A percentile compares a stretch with the other conserved stretches of the same genome.
Evolutionary conservation across 2,888 invertebrate genomes (phyloP).

Genomic region (Teinopalpus imperialis): DNA sequence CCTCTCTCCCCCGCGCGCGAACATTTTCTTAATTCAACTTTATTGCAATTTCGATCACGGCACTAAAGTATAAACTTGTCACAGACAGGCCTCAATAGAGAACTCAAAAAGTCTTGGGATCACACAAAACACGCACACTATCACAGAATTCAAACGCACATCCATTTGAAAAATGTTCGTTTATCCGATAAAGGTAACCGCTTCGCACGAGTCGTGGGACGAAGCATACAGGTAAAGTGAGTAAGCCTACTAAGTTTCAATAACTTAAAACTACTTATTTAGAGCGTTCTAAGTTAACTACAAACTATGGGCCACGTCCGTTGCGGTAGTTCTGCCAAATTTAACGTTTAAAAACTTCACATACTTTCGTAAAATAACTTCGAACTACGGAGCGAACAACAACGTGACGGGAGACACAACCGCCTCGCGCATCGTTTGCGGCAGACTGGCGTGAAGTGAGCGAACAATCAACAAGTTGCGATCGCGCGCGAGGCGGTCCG

Average conservation of each 20-base stretch:
- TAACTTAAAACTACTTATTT: constrained; percentile 71
- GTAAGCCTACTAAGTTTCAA: constrained; percentile 75
- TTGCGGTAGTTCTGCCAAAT: constrained; percentile 56
- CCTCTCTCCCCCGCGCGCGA: constrained; percentile 63
- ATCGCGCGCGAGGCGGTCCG: constrained; percentile 62
- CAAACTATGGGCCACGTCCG: constrained; percentile 52
- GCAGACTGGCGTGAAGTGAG: constrained; percentile 73
- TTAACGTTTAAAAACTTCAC: constrained; percentile 72
- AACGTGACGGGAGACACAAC: constrained; percentile 60
- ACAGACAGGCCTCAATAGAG: constrained; percentile 56
- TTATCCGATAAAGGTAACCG: constrained; percentile 77
- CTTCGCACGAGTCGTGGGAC: constrained; percentile 71
- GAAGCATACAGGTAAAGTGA: constrained; percentile 78
- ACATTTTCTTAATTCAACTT: constrained; percentile 63
- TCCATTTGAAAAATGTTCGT: constrained; percentile 81
- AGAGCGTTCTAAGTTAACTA: constrained; percentile 54
- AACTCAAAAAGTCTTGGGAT: constrained; percentile 65
- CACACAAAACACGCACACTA: constrained; percentile 76
- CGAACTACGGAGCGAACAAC: constrained; percentile 67
- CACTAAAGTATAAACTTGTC: constrained; percentile 72
- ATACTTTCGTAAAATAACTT: constrained; percentile 76
- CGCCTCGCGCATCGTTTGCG: constrained; percentile 73
- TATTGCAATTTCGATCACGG: constrained; percentile 65
- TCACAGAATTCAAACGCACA: constrained; percentile 75
- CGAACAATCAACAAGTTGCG: constrained; percentile 79